A percentile compares a stretch with the other conserved stretches of the same genome.
phyloP scores from a whole-genome alignment of 2,113 vertebrate species.

The Recurvirostra avosetta region DNA sequence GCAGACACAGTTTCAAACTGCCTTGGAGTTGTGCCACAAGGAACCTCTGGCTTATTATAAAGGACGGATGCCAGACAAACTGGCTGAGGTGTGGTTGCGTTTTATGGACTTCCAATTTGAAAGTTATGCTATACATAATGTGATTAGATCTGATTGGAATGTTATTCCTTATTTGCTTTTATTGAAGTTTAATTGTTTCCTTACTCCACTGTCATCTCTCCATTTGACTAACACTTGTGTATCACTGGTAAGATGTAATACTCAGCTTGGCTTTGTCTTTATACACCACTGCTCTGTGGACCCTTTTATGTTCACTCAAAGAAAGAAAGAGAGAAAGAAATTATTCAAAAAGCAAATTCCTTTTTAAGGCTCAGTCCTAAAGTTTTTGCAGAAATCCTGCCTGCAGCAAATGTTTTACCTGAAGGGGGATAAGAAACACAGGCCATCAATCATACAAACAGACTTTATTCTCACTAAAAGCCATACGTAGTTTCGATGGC shows the following conservation, averaged over 20 bases:
- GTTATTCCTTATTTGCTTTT: conserved; percentile 60
- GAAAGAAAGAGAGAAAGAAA: background rate
- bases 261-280: conserved; percentile 3
- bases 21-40: conserved; percentile 25
- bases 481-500: background rate
- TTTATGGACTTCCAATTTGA: conserved; percentile 61
- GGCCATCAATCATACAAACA: background rate
- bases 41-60: conserved; percentile 54
- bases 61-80: conserved; percentile 61
- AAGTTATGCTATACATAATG: conserved; percentile 66
- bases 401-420: background rate
- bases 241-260: background rate
- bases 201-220: conserved; percentile 54
- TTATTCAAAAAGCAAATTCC: background rate
- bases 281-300: background rate
- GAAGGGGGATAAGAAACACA: background rate
- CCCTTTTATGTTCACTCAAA: background rate
- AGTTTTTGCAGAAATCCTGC: background rate
- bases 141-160: conserved; percentile 67
- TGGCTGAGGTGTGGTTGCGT: conserved; percentile 58
- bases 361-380: background rate
- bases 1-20: conserved; percentile 57
- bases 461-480: background rate
- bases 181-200: conserved; percentile 67
- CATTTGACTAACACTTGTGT: conserved; percentile 55